These are phyloP conservation scores for Latrodectus geometricus DNA, from an alignment of 1,140 invertebrate species.

Conservation along the genomic window DNA sequence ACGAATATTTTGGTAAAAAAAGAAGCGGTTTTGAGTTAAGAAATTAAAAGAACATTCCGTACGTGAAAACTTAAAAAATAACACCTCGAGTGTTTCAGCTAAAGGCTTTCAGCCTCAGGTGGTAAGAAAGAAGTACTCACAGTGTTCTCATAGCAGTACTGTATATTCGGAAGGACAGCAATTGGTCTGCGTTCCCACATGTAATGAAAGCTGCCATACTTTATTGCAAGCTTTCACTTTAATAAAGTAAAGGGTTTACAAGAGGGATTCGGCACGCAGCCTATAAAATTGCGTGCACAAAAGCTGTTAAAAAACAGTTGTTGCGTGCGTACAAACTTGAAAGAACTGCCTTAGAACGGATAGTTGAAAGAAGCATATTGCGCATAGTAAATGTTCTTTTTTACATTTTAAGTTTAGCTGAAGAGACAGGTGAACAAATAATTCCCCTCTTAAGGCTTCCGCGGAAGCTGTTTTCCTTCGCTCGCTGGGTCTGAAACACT, in stretches of 20 bases:
- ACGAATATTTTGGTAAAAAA: no score
- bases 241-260: background rate
- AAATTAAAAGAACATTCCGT: no score
- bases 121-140: background rate
- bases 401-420: constrained; percentile 8
- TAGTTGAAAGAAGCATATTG: constrained; percentile 21
- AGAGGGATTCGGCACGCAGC: background rate
- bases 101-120: background rate
- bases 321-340: constrained; percentile 21
- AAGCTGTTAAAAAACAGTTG: constrained; percentile 29
- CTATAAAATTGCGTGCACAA: background rate
- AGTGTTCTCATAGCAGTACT: background rate
- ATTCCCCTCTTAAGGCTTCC: background rate
- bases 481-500: constrained; percentile 9
- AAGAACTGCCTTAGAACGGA: background rate
- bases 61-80: no score
- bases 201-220: background rate
- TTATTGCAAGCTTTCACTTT: constrained; percentile 3
- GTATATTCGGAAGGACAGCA: background rate
- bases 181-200: background rate
- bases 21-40: no score
- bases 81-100: no score
- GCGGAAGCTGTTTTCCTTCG: background rate
- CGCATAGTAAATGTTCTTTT: constrained; percentile 6
- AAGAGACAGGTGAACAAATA: background rate